A percentile compares a stretch with the other conserved stretches of the same genome.
These are phyloP conservation scores for Orgyia antiqua DNA, from an alignment of 2,888 invertebrate genomes.

Conservation along the genomic window DNA sequence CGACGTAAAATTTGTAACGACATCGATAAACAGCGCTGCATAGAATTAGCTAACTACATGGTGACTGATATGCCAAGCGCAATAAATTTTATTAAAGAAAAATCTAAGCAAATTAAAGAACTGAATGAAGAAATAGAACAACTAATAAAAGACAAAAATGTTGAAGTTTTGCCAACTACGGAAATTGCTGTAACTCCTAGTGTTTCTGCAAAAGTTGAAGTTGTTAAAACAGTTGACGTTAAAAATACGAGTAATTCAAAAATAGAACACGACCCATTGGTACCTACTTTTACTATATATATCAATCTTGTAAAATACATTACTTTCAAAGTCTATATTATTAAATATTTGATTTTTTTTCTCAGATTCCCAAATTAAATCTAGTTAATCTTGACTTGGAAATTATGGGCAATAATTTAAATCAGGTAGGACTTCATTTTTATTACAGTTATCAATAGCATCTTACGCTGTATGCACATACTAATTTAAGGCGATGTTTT, in stretches of 20 bases:
- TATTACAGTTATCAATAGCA: too few species aligned
- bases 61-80: conserved; percentile 38
- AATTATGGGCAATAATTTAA: conserved; percentile 40
- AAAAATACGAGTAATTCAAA: conserved; percentile 1
- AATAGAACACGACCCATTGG: conserved; percentile 19
- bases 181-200: conserved; percentile 4
- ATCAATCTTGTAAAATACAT: not conserved
- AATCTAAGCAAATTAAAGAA: conserved; percentile 26
- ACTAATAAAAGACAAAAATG: conserved; percentile 5
- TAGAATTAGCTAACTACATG: conserved; percentile 50
- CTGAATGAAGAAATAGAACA: conserved; percentile 29
- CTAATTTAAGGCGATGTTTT: too few species aligned
- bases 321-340: too few species aligned
- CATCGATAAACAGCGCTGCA: conserved; percentile 36
- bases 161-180: conserved; percentile 6
- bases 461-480: too few species aligned
- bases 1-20: conserved; percentile 29
- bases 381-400: conserved; percentile 43
- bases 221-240: conserved; percentile 2
- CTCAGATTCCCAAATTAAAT: conserved; percentile 56
- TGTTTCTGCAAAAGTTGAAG: not conserved
- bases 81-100: conserved; percentile 32
- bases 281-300: conserved; percentile 14
- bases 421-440: too few species aligned
- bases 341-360: not conserved